phyloP scores from a whole-genome alignment of 2,888 invertebrate genomes.

The Eupithecia inturbata region DNA sequence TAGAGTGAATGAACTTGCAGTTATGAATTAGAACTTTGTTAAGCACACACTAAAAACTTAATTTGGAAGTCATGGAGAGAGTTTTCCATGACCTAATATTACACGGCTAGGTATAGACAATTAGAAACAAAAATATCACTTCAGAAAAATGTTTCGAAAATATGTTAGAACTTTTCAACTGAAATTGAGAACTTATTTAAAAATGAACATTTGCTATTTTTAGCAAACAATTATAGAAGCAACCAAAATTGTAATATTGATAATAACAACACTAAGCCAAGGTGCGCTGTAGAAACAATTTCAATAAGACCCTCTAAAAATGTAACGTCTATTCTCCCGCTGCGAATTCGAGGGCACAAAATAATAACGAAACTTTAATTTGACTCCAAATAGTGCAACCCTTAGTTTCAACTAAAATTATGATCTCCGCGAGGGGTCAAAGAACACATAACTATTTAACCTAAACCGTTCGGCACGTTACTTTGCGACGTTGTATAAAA shows the following conservation, averaged over 20 bases:
- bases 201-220: not conserved
- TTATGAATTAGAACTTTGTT: not conserved
- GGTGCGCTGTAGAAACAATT: slow-evolving; percentile 21
- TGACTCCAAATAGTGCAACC: slow-evolving; percentile 73
- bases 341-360: slow-evolving; percentile 61
- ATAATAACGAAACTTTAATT: slow-evolving; percentile 77
- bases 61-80: not conserved
- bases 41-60: not conserved
- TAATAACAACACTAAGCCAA: not conserved
- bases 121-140: too few relatives aligned
- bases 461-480: slow-evolving; percentile 74
- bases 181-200: not conserved
- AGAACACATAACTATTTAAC: slow-evolving; percentile 77
- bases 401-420: slow-evolving; percentile 75
- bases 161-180: not conserved
- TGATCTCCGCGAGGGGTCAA: slow-evolving; percentile 75
- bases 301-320: slow-evolving; percentile 53
- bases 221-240: not conserved
- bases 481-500: slow-evolving; percentile 67
- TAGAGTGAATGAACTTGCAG: slow-evolving; percentile 38
- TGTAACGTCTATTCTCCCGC: slow-evolving; percentile 56
- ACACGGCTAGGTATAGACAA: too few relatives aligned
- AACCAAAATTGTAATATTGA: slow-evolving; percentile 4
- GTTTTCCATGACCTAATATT: not conserved
- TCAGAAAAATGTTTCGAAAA: not conserved